These are phyloP conservation scores for Colletes collaris DNA, from an alignment of 2,888 invertebrate genomes.

Conservation along the genomic window DNA sequence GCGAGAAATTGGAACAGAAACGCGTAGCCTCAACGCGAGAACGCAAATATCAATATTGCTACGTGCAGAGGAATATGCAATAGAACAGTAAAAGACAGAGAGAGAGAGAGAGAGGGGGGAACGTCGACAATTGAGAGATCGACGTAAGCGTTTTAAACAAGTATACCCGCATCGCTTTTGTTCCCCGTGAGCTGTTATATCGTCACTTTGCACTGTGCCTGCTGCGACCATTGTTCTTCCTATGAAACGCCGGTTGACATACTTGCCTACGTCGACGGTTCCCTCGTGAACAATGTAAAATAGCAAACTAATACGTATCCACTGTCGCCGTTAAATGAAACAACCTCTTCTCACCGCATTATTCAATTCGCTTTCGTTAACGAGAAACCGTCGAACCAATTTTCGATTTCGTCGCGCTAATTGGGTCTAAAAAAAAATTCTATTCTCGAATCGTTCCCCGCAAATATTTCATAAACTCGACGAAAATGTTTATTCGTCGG, in stretches of 20 bases:
- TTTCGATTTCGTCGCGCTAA: not conserved
- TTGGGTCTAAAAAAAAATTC: no score
- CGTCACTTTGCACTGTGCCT: conserved; percentile 57
- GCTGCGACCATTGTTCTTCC: conserved; percentile 54
- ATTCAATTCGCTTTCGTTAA: conserved; percentile 32
- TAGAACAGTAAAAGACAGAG: conserved; percentile 19
- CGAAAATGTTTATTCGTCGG: no score
- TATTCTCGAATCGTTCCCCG: no score
- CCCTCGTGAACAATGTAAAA: conserved; percentile 50
- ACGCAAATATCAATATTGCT: conserved; percentile 47
- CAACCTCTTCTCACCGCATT: not conserved
- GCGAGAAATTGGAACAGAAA: conserved; percentile 34
- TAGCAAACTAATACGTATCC: conserved; percentile 50
- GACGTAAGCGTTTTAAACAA: conserved; percentile 64
- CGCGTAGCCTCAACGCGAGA: conserved; percentile 13
- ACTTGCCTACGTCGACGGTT: conserved; percentile 48
- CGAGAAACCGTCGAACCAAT: not conserved
- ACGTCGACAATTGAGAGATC: conserved; percentile 51
- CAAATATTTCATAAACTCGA: no score
- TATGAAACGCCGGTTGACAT: conserved; percentile 47
- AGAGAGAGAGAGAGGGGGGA: not conserved
- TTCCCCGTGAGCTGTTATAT: conserved; percentile 54
- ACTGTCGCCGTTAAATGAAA: conserved; percentile 32
- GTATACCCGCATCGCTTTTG: conserved; percentile 59
- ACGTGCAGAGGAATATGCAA: conserved; percentile 27